These are phyloP conservation scores for Cantharis rufa DNA, from an alignment of 2,888 invertebrate species.

Conservation along the genomic window DNA sequence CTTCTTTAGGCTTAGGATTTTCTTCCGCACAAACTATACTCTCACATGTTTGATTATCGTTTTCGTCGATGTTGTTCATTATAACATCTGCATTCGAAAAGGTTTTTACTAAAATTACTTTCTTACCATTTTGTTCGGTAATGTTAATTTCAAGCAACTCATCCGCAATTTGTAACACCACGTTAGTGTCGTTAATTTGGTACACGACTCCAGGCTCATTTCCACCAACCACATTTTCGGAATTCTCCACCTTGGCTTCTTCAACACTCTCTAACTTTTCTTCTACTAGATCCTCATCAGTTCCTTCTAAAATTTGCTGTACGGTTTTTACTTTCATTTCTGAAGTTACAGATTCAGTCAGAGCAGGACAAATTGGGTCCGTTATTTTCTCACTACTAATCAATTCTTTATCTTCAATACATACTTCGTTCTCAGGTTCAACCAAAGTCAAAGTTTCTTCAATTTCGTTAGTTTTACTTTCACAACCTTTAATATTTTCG, in stretches of 20 bases:
- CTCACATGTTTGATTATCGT: not conserved
- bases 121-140: constrained; percentile 27
- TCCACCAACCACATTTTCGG: not conserved
- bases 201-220: constrained; percentile 13
- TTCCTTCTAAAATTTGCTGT: not conserved
- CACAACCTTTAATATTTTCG: not conserved
- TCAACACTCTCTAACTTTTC: not conserved
- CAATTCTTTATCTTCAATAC: not conserved
- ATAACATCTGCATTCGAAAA: constrained; percentile 23
- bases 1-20: not conserved
- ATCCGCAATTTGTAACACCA: constrained; percentile 33
- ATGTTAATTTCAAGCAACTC: constrained; percentile 35
- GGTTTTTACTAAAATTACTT: constrained; percentile 30
- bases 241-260: not conserved
- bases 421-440: not conserved
- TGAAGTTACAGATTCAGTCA: not conserved
- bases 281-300: not conserved
- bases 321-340: not conserved
- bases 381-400: not conserved
- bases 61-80: constrained; percentile 12
- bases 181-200: constrained; percentile 24
- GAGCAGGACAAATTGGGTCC: not conserved
- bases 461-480: not conserved
- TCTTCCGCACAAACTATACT: not conserved
- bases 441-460: not conserved